Evolutionary conservation across 2,113 vertebrate species (phyloP), one percentile per base, ranked within the genome.

Genomic region (Sylvia atricapilla): DNA sequence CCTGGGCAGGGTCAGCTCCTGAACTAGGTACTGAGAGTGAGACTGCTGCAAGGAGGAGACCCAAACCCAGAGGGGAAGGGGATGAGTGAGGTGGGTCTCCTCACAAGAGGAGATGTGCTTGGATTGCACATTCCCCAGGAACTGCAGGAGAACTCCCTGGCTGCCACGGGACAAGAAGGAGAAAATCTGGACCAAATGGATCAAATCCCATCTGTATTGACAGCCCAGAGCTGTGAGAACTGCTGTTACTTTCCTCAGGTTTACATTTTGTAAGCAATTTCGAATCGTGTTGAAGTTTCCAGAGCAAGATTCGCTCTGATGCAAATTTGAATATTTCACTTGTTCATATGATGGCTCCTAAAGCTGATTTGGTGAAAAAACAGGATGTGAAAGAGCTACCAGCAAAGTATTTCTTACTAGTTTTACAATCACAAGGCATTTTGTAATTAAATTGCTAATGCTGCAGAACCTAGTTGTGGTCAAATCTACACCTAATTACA

Each of bases 381-480:
- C 56, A 67, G 70, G 41, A 87, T 79, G 67, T 72, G 70, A 81
- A 85, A 92, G 9, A 90, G 77, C 59, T 82, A 90, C 49, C 88
- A 83, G 66, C 58, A 88, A 64, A 90, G 25, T 41, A 41, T 9
- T 91, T 82, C 63, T 87, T 74, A 66, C 64, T 49, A 74, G 35
- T 46, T 69, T 64, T 76, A 81, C 53, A 52, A 53, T 67, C 50
- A 72, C 52, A 70, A 66, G 84, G 58, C 56, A 70, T 79, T 86
- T 68, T 89, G 68, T 69, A 92, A 94, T 89, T 89, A 74, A 87
- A 87, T 21, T 72, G 82, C 67, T 89, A 85, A 90, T 73, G 75
- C 78, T 92, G 93, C 88, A 80, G 92, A 95, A 92, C 69, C 67
- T 52, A 60, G 39, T 83, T 86, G 93, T 88, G 94, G 91, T 95